A percentile compares a stretch with the other conserved stretches of the same genome.
Evolutionary conservation across 2,888 invertebrate genomes (phyloP).

Genomic region (Atherix ibis): DNA sequence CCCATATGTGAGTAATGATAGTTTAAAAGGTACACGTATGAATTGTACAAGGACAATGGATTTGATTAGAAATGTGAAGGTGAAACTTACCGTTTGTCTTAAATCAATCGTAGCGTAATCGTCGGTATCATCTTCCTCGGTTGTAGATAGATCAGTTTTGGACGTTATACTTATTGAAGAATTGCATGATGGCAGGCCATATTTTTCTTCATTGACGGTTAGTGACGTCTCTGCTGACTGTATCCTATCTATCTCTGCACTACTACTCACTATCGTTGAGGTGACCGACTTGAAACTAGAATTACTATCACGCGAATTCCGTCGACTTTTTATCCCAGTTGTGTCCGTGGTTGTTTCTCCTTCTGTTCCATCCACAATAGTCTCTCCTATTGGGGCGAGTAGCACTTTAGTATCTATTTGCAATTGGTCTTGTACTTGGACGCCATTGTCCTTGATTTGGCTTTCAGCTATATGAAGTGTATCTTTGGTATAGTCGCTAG

Average conservation of each 20-base stretch:
- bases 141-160: conserved; percentile 3
- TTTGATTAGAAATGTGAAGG: too few species aligned
- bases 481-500: conserved; percentile 2
- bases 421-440: too few species aligned
- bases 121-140: neutral
- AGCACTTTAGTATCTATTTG: too few species aligned
- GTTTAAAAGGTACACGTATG: too few species aligned
- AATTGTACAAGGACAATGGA: too few species aligned
- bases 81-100: conserved; percentile 4
- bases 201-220: neutral
- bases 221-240: neutral
- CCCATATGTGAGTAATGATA: too few species aligned
- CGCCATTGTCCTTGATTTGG: too few species aligned
- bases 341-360: neutral
- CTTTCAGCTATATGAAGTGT: conserved; percentile 5
- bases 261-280: too few species aligned
- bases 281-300: neutral
- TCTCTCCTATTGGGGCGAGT: too few species aligned
- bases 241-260: too few species aligned
- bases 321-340: neutral
- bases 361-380: too few species aligned
- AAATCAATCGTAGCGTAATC: conserved; percentile 4
- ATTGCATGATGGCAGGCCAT: neutral
- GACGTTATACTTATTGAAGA: conserved; percentile 2
- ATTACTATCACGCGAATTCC: conserved; percentile 1